Evolutionary conservation across 2,797 vertebrate genomes (phyloP).

Genomic region (Pristis pectinata): DNA sequence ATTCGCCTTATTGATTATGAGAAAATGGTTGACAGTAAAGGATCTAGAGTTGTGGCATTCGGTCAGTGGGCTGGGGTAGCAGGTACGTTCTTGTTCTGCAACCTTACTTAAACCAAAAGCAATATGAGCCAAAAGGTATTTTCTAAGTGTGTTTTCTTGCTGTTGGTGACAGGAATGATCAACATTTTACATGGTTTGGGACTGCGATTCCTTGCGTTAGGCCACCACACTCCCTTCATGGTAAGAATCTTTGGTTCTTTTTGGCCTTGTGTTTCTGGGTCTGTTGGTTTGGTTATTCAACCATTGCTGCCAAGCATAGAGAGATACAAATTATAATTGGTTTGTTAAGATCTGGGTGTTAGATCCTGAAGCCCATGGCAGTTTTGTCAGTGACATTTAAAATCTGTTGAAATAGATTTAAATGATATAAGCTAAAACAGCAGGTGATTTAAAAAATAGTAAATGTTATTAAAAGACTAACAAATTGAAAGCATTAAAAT

Average conservation of each 20-base stretch:
- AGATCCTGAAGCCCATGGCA: no score
- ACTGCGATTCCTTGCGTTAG: slow-evolving; percentile 84
- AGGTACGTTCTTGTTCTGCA: slow-evolving; percentile 57
- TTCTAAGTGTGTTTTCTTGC: slow-evolving; percentile 36
- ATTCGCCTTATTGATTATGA: slow-evolving; percentile 96
- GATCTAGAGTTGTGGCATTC: slow-evolving; percentile 85
- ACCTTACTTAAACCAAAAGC: neutral
- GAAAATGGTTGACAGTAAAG: slow-evolving; percentile 93
- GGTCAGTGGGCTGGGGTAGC: slow-evolving; percentile 97
- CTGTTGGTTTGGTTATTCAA: neutral
- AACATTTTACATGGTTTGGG: slow-evolving; percentile 95
- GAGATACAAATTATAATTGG: neutral
- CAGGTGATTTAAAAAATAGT: no score
- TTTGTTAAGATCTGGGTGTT: neutral
- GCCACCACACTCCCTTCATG: slow-evolving; percentile 96
- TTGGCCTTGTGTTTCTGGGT: neutral
- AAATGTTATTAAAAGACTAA: no score
- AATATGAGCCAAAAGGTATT: neutral
- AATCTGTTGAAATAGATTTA: no score
- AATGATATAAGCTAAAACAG: no score
- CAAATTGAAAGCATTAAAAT: no score
- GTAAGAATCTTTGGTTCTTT: slow-evolving; percentile 54
- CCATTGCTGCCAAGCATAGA: neutral
- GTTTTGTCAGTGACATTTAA: no score
- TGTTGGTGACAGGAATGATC: slow-evolving; percentile 77